Conservation (phyloP, 2,888 invertebrate genomes). For the Xanthia icteritia region DNA sequence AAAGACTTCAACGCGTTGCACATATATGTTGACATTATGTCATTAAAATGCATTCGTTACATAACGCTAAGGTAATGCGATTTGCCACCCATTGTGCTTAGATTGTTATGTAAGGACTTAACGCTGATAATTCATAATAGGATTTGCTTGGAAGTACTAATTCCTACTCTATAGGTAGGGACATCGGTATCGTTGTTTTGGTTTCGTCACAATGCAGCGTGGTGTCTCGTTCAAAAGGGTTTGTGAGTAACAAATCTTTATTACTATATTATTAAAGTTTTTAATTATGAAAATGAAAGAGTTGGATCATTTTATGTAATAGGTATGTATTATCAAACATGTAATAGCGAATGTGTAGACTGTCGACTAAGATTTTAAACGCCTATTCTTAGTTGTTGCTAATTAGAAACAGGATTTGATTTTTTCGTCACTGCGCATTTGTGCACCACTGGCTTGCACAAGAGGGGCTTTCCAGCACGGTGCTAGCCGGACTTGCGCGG, state of each 20-base stretch:
- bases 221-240: not conserved
- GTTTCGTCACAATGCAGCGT: not conserved
- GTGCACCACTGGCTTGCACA: slow-evolving; percentile 79
- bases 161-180: not conserved
- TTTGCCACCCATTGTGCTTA: slow-evolving; percentile 54
- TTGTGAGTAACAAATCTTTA: not conserved
- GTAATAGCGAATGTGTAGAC: not conserved
- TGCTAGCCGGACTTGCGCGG: slow-evolving; percentile 79
- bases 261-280: not conserved
- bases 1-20: slow-evolving; percentile 84
- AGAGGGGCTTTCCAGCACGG: slow-evolving; percentile 83
- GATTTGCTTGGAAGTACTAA: slow-evolving; percentile 29
- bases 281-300: not conserved
- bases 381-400: slow-evolving; percentile 16
- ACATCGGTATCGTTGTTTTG: slow-evolving; percentile 17
- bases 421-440: slow-evolving; percentile 51
- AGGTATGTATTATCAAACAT: not conserved
- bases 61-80: slow-evolving; percentile 45
- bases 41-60: slow-evolving; percentile 54
- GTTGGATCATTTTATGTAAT: slow-evolving; percentile 7
- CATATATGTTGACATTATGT: slow-evolving; percentile 22
- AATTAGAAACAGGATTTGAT: slow-evolving; percentile 58
- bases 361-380: not conserved
- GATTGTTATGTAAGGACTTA: slow-evolving; percentile 49
- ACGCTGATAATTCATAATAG: slow-evolving; percentile 43